Percentiles rank a stretch among this genome's conserved stretches.
phyloP scores from a whole-genome alignment of 2,888 invertebrate genomes.

The Andricus quercusramuli region DNA sequence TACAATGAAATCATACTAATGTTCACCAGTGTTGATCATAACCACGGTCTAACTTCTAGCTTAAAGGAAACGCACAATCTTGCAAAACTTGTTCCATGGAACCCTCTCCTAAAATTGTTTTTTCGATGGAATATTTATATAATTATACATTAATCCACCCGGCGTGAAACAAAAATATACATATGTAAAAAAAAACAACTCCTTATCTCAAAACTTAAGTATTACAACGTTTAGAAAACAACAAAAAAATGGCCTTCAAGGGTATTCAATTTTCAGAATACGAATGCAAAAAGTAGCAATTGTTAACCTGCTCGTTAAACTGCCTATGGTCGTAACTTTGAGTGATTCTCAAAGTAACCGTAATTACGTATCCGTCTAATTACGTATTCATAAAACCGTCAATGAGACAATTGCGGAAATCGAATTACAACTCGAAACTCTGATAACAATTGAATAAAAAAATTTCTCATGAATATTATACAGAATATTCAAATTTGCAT shows the following conservation, averaged over 20 bases:
- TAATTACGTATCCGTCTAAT: conserved; percentile 11
- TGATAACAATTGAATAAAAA: no score
- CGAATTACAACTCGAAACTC: conserved; percentile 13
- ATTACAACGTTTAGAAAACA: conserved; percentile 12
- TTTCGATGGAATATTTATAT: background rate
- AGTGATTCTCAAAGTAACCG: conserved; percentile 9
- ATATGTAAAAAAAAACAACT: background rate
- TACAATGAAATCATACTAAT: conserved; percentile 50
- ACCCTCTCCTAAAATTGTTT: background rate
- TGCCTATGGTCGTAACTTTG: conserved; percentile 12
- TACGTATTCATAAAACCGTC: conserved; percentile 15
- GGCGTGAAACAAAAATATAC: background rate
- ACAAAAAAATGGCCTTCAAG: background rate
- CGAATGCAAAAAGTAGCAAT: conserved; percentile 17
- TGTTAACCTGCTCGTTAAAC: conserved; percentile 4
- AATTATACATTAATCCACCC: background rate
- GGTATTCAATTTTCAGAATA: background rate
- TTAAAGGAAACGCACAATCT: background rate
- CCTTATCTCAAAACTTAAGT: conserved; percentile 1
- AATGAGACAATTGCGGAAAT: conserved; percentile 11
- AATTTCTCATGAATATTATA: background rate
- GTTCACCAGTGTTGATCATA: conserved; percentile 16
- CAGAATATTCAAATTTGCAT: conserved; percentile 4
- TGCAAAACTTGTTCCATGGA: background rate
- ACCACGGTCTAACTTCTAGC: background rate